Conservation (phyloP, 1,140 invertebrate genomes). For the Paraescarpia echinospica region DNA sequence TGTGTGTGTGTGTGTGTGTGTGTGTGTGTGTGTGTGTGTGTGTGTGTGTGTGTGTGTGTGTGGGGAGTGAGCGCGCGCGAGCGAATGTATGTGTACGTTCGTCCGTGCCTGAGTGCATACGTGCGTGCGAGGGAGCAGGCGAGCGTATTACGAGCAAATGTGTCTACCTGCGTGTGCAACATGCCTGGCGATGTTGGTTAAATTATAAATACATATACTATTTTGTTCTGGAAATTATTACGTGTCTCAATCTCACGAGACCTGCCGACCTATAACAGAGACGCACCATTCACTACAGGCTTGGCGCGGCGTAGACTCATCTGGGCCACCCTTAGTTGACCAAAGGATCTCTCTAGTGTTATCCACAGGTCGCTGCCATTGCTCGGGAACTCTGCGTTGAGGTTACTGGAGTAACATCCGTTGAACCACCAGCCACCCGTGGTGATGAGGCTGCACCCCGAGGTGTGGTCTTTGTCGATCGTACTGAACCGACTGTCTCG, state of each 20-base stretch:
- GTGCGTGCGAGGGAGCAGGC: background rate
- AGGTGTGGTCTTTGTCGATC: conserved; percentile 7
- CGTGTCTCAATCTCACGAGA: no score
- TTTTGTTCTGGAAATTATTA: background rate
- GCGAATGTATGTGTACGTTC: background rate
- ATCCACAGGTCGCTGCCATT: background rate
- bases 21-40: conserved; percentile 21
- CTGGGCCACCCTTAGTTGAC: background rate
- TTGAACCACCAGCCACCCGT: background rate
- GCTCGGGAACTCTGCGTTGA: background rate
- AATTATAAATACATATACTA: background rate
- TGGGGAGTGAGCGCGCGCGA: no score
- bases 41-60: conserved; percentile 13
- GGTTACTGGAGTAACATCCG: background rate
- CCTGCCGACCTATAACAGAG: no score
- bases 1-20: conserved; percentile 24
- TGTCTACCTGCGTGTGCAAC: no score
- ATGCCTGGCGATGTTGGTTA: background rate
- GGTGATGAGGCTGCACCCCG: no score
- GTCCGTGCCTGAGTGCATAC: background rate
- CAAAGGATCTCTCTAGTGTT: background rate
- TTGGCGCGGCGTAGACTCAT: background rate
- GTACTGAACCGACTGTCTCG: conserved; percentile 13
- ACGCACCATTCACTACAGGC: background rate
- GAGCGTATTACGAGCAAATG: no score